Conservation (phyloP, 2,797 vertebrate species). For the Coregonus suidteri region DNA sequence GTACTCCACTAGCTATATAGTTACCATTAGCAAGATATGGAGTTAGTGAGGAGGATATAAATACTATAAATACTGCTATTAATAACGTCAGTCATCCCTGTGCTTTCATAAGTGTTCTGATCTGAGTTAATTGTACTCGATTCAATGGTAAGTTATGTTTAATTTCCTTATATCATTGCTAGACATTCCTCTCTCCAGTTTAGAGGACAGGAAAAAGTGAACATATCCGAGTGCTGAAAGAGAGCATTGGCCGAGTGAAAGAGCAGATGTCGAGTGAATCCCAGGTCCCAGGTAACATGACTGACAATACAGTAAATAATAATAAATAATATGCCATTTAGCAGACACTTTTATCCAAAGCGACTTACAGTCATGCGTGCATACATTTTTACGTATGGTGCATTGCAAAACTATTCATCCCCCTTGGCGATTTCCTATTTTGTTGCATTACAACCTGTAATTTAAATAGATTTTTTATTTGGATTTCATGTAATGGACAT, state of each 20-base stretch:
- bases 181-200: conserved; percentile 83
- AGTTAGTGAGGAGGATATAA: neutral
- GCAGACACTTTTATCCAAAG: no score
- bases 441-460: no score
- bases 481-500: no score
- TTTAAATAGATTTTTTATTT: no score
- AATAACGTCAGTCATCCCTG: neutral
- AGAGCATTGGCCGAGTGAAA: conserved; percentile 72
- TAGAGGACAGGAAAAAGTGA: conserved; percentile 77
- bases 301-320: conserved; percentile 5
- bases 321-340: no score
- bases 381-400: no score
- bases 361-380: no score
- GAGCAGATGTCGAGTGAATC: conserved; percentile 54
- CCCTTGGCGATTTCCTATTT: no score
- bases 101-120: neutral
- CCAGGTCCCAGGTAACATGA: conserved; percentile 69
- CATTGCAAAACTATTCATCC: no score
- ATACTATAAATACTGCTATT: neutral
- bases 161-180: conserved; percentile 30
- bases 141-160: neutral
- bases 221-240: conserved; percentile 69
- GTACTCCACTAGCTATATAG: neutral
- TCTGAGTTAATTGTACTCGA: neutral
- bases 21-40: neutral